Evolutionary conservation across 2,888 invertebrate genomes (phyloP).

Genomic region (Stenichneumon culpator): DNA sequence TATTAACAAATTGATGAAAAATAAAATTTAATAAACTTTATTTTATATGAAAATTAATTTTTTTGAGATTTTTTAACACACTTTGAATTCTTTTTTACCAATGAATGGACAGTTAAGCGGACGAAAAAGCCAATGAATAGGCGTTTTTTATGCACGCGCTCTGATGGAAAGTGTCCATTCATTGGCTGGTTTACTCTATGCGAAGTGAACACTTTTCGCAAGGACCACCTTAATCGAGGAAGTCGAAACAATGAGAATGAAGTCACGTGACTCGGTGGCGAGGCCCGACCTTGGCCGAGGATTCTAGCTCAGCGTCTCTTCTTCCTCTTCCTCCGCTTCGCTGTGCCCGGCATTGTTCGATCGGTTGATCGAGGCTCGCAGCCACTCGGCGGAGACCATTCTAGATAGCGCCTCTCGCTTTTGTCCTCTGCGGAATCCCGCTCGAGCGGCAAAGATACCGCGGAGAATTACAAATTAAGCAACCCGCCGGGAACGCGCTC

Average conservation of each 20-base stretch:
- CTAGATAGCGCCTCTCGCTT: neutral
- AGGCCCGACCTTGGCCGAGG: conserved; percentile 29
- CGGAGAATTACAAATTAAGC: conserved; percentile 4
- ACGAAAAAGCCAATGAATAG: no score
- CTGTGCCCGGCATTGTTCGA: conserved; percentile 19
- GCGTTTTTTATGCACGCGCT: no score
- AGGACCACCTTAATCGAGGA: neutral
- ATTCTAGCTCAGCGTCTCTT: conserved; percentile 28
- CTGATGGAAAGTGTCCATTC: no score
- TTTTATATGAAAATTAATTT: no score
- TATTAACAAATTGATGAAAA: no score
- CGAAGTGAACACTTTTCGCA: no score
- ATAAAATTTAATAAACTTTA: no score
- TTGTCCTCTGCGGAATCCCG: neutral
- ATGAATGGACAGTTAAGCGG: no score
- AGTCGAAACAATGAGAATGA: conserved; percentile 21
- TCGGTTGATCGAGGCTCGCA: neutral
- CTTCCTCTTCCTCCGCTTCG: conserved; percentile 37
- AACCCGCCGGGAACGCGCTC: neutral
- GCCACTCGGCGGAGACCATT: neutral
- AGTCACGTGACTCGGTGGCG: conserved; percentile 24
- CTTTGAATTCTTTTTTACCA: no score
- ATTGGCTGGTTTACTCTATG: no score
- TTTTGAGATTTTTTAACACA: no score
- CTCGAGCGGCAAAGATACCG: neutral